Evolutionary conservation across 2,113 vertebrate genomes (phyloP).

Genomic region (Takifugu bimaculatus): DNA sequence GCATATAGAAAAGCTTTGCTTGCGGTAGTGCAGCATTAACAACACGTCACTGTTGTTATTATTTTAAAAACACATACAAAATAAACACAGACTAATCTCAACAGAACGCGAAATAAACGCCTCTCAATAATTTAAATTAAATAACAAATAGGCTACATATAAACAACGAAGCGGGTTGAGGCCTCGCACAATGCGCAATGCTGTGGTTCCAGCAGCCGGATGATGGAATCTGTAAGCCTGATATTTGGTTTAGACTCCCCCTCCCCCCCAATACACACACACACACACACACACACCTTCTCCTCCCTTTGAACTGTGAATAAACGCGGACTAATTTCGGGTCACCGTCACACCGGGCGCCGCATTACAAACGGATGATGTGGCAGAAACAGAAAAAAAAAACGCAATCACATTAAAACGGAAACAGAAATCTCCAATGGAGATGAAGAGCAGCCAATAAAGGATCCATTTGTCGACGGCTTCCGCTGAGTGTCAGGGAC

Average conservation of each 20-base stretch:
- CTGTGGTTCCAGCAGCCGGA: conserved; percentile 18
- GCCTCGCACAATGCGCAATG: conserved; percentile 36
- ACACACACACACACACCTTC: neutral
- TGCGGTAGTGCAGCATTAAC: conserved; percentile 67
- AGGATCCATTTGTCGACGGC: conserved; percentile 73
- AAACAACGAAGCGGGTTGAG: conserved; percentile 49
- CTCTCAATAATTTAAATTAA: conserved; percentile 81
- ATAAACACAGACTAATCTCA: conserved; percentile 69
- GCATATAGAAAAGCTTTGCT: conserved; percentile 57
- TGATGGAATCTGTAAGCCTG: conserved; percentile 14
- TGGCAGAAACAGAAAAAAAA: conserved; percentile 49
- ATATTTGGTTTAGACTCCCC: conserved; percentile 43
- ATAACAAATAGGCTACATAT: conserved; percentile 71
- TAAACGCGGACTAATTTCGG: conserved; percentile 24
- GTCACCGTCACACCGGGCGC: conserved; percentile 26
- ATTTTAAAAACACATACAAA: conserved; percentile 66
- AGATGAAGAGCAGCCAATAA: conserved; percentile 69
- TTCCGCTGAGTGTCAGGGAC: conserved; percentile 57
- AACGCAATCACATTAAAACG: conserved; percentile 68
- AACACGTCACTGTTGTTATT: conserved; percentile 57
- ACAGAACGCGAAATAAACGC: conserved; percentile 39
- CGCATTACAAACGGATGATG: conserved; percentile 59
- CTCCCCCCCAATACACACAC: neutral
- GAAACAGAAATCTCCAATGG: conserved; percentile 58
- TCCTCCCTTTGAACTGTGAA: conserved; percentile 29